Base-by-base conservation (phyloP, 1,140 invertebrate species). In the Penaeus chinensis region DNA sequence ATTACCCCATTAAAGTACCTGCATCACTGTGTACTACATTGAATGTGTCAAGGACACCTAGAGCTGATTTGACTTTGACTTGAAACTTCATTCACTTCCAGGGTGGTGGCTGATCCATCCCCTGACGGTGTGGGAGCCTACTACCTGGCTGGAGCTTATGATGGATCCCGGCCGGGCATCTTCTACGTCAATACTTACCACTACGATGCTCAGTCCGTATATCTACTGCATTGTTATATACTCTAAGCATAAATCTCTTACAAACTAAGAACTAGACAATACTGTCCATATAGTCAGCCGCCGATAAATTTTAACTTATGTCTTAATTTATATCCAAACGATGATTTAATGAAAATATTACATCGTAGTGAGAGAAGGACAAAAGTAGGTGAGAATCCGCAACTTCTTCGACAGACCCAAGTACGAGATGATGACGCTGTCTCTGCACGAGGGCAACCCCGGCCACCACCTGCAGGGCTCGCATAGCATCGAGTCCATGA, bases 391-490 rank as follows among this genome's bases (percentile, higher is more conserved):
- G 54, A 54, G 10, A 54, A 54, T 16, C 16, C 54, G 10, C 16
- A 2, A 11, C 16, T 11, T 13, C 11, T 54, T 54, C 37, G 20
- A 20, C 83, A 92, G 92, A 24, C 90, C 91, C 10, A 91, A 89
- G 47, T 92, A 93, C 89, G 91, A 91, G 22, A 92, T 92, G 85
- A 89, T 92, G 89, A 90, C 92, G 20, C 79, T 93, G 27, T 90
- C 91, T 77, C 83, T 93, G 13, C 93, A 93, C 71, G 93, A 93
- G 88, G 92, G 91, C 3, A 91, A 91, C 78, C 93, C 93, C 1
- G 93, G 93, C 10, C 93, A 93, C 89, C 93, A 93, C 90, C 87
- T 93, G 24, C 92, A 93, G 90, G 91, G 91, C 83, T 82, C 90
- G 11, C 89, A 89, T 82, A 76, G 89, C 69, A 88, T 92, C 77